phyloP scores from a whole-genome alignment of 2,113 vertebrate genomes.

The Donacobius atricapilla region DNA sequence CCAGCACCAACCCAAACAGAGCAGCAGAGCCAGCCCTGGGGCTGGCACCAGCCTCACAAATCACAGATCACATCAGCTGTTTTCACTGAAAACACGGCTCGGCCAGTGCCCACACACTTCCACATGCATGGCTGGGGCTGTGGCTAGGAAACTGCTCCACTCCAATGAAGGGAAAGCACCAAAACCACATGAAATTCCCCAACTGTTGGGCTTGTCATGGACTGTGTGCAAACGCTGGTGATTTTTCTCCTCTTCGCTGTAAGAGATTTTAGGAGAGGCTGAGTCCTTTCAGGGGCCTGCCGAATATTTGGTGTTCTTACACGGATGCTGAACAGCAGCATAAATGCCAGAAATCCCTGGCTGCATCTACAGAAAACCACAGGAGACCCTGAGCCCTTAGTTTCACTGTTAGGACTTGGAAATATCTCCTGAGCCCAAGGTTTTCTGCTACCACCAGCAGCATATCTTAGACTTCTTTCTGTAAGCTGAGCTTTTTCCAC shows the following conservation, averaged over 20 bases:
- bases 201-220: background rate
- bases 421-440: background rate
- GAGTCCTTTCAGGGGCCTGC: constrained; percentile 23
- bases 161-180: constrained; percentile 6
- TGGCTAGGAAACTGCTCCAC: background rate
- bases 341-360: constrained; percentile 6
- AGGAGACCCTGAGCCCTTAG: background rate
- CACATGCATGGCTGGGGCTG: constrained; percentile 33
- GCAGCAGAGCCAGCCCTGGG: constrained; percentile 9
- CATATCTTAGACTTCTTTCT: background rate
- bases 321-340: background rate
- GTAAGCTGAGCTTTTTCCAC: background rate
- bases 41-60: constrained; percentile 57
- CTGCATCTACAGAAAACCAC: background rate
- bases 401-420: background rate
- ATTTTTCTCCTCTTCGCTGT: background rate
- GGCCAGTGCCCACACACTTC: constrained; percentile 56
- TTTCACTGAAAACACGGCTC: constrained; percentile 56
- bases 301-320: constrained; percentile 2
- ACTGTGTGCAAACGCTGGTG: background rate
- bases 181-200: background rate
- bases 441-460: background rate
- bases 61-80: constrained; percentile 66
- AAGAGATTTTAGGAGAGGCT: background rate
- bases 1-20: constrained; percentile 51